phyloP scores from a whole-genome alignment of 2,888 invertebrate species.

The Noctua janthina region DNA sequence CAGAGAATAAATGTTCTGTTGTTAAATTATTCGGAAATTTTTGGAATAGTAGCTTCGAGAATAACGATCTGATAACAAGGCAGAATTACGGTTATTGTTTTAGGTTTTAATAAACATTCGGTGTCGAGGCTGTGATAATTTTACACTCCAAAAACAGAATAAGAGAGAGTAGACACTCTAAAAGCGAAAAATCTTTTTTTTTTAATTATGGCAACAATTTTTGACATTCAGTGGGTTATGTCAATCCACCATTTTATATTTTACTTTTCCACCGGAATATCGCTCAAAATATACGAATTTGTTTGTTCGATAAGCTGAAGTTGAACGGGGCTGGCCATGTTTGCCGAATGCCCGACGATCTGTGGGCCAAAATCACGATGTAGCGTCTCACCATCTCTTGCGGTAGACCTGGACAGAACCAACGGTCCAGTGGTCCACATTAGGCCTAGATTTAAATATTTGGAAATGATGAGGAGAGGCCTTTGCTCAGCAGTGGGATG shows the following conservation, averaged over 20 bases:
- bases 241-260: background rate
- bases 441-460: no score
- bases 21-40: constrained; percentile 61
- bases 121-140: constrained; percentile 32
- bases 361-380: no score
- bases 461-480: no score
- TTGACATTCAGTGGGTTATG: background rate
- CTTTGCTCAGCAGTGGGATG: no score
- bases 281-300: background rate
- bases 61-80: constrained; percentile 59
- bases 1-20: constrained; percentile 45
- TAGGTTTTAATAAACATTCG: constrained; percentile 54
- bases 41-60: constrained; percentile 54
- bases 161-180: background rate
- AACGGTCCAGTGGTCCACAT: no score
- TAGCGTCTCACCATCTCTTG: no score
- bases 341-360: no score
- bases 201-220: background rate
- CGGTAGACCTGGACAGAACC: no score
- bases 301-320: background rate
- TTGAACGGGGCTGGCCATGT: no score
- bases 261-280: background rate
- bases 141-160: background rate
- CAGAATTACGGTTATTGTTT: constrained; percentile 56
- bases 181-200: background rate